phyloP scores from a whole-genome alignment of 2,113 vertebrate species.

The Morone saxatilis region DNA sequence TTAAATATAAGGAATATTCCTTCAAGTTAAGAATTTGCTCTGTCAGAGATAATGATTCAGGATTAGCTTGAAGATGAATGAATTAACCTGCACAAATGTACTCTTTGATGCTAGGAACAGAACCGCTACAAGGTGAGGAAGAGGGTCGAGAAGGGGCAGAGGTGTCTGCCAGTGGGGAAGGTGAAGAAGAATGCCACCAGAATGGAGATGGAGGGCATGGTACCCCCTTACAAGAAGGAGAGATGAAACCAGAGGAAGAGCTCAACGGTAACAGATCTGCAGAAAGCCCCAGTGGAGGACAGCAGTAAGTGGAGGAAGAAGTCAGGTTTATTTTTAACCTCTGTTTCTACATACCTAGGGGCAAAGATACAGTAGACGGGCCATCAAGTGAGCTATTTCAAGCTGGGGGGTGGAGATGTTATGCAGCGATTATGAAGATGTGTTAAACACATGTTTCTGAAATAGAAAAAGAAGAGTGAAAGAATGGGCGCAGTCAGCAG shows the following conservation, averaged over 20 bases:
- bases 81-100: background rate
- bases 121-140: slow-evolving; percentile 11
- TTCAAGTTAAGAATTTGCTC: background rate
- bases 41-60: background rate
- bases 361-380: background rate
- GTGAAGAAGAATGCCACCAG: slow-evolving; percentile 53
- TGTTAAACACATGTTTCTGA: background rate
- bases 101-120: background rate
- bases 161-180: background rate
- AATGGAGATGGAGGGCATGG: slow-evolving; percentile 61
- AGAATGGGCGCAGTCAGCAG: no score
- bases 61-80: background rate
- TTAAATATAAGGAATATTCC: background rate
- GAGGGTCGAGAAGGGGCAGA: background rate
- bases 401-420: background rate
- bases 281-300: slow-evolving; percentile 60
- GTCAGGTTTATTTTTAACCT: slow-evolving; percentile 48
- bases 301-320: slow-evolving; percentile 72
- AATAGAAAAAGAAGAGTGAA: background rate
- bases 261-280: slow-evolving; percentile 46
- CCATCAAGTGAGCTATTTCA: slow-evolving; percentile 16
- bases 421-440: background rate
- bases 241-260: slow-evolving; percentile 38
- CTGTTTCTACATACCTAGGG: background rate
- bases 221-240: slow-evolving; percentile 29